phyloP scores from a whole-genome alignment of 1,140 invertebrate genomes.

The Drosophila sechellia region DNA sequence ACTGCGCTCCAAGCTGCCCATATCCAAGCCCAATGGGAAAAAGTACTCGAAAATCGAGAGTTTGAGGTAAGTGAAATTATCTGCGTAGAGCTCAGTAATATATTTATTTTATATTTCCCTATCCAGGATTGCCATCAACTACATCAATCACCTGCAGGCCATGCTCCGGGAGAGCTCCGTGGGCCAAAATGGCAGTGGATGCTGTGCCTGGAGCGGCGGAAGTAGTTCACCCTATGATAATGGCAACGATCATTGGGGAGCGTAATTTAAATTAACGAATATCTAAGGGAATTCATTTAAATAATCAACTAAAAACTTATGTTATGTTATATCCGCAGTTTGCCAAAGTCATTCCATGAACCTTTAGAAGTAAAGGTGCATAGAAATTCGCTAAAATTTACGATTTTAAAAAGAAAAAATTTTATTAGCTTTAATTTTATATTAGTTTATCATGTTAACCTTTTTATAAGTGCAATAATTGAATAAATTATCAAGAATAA shows the following conservation, averaged over 20 bases:
- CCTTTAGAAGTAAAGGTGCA: not conserved
- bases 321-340: not conserved
- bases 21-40: constrained; percentile 93
- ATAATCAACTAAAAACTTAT: not conserved
- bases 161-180: constrained; percentile 65
- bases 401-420: not conserved
- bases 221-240: constrained; percentile 68
- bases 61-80: constrained; percentile 86
- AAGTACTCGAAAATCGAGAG: constrained; percentile 95
- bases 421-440: not conserved
- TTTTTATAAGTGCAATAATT: constrained; percentile 2
- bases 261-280: constrained; percentile 26
- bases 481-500: not conserved
- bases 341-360: not conserved
- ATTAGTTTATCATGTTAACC: not conserved
- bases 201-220: constrained; percentile 70
- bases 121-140: constrained; percentile 90
- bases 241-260: constrained; percentile 67
- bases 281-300: not conserved
- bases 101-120: not conserved
- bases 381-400: not conserved
- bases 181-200: constrained; percentile 54
- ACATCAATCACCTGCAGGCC: constrained; percentile 90
- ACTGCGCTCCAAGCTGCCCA: constrained; percentile 91
- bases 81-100: not conserved